These are phyloP conservation scores for Neopipo cinnamomea DNA, from an alignment of 2,113 vertebrate genomes.

Conservation along the genomic window DNA sequence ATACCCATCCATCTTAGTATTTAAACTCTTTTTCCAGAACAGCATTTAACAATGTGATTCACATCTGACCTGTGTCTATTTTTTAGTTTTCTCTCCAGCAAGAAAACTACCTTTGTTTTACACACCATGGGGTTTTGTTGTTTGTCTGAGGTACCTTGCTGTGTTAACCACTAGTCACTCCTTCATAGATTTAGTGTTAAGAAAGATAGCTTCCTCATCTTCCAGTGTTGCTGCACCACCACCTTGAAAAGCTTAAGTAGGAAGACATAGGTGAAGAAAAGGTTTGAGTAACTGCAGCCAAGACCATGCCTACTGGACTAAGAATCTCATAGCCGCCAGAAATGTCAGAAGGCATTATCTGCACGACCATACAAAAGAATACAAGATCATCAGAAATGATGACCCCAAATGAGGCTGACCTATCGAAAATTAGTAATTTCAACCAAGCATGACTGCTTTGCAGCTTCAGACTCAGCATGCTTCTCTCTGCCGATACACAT, in stretches of 20 bases:
- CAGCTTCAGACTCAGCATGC: not conserved
- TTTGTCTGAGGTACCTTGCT: not conserved
- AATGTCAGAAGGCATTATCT: not conserved
- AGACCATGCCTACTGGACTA: not conserved
- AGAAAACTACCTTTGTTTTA: not conserved
- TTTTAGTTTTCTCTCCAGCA: not conserved
- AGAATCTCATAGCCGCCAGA: not conserved
- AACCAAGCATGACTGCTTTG: not conserved
- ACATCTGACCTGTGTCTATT: not conserved
- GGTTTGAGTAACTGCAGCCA: not conserved
- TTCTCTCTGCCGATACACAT: not conserved
- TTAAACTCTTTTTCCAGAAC: not conserved
- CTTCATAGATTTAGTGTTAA: not conserved
- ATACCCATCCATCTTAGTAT: not conserved
- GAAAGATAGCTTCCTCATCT: not conserved
- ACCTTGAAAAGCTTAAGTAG: not conserved
- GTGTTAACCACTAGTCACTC: not conserved
- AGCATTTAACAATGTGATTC: not conserved
- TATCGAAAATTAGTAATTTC: not conserved
- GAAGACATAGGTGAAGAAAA: not conserved
- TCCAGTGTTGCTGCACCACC: not conserved
- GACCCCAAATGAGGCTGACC: not conserved
- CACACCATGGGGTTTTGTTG: not conserved
- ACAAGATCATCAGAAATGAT: not conserved
- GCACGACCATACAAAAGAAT: not conserved